Evolutionary conservation across 1,140 invertebrate species (phyloP).

Genomic region (Sycophila sp.): DNA sequence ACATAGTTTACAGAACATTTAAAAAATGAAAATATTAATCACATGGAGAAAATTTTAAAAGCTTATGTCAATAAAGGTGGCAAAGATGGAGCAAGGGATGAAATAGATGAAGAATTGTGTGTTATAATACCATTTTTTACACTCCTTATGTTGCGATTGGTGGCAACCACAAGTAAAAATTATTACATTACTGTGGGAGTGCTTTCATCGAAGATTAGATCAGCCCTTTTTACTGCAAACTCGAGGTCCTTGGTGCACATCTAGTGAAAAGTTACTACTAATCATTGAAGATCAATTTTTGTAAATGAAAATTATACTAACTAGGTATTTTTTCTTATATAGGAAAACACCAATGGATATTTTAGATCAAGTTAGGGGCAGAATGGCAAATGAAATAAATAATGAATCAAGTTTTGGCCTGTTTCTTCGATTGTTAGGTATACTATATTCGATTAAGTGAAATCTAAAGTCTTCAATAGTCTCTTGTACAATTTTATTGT

Average conservation of each 20-base stretch:
- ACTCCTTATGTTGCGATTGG: slow-evolving; percentile 56
- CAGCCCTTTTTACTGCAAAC: slow-evolving; percentile 60
- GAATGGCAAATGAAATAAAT: slow-evolving; percentile 51
- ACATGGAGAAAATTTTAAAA: slow-evolving; percentile 61
- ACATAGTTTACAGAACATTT: slow-evolving; percentile 37
- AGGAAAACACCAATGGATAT: slow-evolving; percentile 61
- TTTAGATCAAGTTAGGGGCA: slow-evolving; percentile 58
- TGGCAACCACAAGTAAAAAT: slow-evolving; percentile 60
- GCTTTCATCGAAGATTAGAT: slow-evolving; percentile 64
- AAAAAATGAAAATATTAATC: slow-evolving; percentile 50
- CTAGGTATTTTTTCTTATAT: background rate
- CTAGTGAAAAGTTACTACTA: slow-evolving; percentile 57
- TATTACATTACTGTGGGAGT: slow-evolving; percentile 63
- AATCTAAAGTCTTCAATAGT: too few relatives aligned
- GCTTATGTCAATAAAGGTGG: slow-evolving; percentile 54
- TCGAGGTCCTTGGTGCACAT: slow-evolving; percentile 57
- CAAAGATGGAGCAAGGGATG: slow-evolving; percentile 57
- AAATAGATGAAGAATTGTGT: slow-evolving; percentile 59
- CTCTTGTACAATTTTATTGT: too few relatives aligned
- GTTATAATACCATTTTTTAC: slow-evolving; percentile 59
- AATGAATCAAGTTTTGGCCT: slow-evolving; percentile 63
- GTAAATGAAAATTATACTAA: too few relatives aligned
- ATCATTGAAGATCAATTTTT: slow-evolving; percentile 29
- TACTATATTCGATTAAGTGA: too few relatives aligned
- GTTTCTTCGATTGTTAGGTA: slow-evolving; percentile 63